Evolutionary conservation across 2,113 vertebrate species (phyloP), one percentile per base, ranked within the genome.

Genomic region (Microcebus lehilahytsara): DNA sequence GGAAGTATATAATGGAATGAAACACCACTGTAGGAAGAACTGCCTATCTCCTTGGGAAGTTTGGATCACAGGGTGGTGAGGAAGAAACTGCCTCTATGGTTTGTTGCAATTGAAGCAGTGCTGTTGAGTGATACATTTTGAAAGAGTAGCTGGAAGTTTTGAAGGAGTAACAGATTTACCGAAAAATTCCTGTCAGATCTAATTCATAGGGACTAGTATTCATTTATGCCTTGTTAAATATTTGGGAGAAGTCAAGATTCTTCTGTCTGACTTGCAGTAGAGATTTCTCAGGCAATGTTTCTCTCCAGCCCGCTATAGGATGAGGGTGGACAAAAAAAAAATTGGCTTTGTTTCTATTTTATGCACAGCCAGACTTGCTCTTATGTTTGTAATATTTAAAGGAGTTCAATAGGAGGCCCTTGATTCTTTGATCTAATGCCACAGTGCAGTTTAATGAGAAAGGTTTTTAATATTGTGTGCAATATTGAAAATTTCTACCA

Each of bases 321-420:
- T 93, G 51, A 96, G 77, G 67, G 32, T 80, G 81, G 40, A 67
- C 19, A 16, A 27, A 71, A 46, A 46, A 46, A 89, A 94, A 86
- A 60, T 53, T 79, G 0, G 37, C 96, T 98, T 98, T 97, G 94
- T 91, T 98, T 98, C 96, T 97, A 58, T 96, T 98, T 98, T 98
- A 96, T 97, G 60, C 93, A 40, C 97, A 98, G 97, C 97, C 97
- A 98, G 98, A 97, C 98, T 97, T 98, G 95, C 97, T 98, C 96
- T 98, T 98, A 98, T 97, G 99, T 99, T 99, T 99, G 99, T 99
- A 99, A 99, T 99, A 99, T 99, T 99, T 99, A 99, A 98, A 99
- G 98, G 97, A 98, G 98, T 99, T 99, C 99, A 99, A 99, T 99
- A 99, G 99, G 99, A 99, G 99, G 99, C 99, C 99, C 99, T 99